Evolutionary conservation across 2,113 vertebrate genomes (phyloP).

Genomic region (Eupsittula cactorum): DNA sequence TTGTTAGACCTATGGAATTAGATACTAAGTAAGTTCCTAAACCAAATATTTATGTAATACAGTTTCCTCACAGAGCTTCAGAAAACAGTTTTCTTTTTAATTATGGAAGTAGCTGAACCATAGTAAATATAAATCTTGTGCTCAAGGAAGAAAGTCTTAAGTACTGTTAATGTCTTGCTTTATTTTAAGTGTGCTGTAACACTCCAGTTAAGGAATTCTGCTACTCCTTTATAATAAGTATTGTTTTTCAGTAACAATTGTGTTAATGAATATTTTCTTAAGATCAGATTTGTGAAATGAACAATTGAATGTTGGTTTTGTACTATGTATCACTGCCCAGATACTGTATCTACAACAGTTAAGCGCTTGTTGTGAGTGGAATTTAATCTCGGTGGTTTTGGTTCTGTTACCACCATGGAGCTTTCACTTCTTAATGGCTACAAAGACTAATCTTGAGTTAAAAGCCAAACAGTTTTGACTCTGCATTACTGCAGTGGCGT

Average conservation of each 20-base stretch:
- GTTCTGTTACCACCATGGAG: not conserved
- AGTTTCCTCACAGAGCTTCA: not conserved
- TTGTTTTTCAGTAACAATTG: not conserved
- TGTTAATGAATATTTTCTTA: not conserved
- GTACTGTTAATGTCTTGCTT: not conserved
- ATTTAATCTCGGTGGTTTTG: slow-evolving; percentile 36
- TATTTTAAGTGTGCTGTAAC: not conserved
- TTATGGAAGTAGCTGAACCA: not conserved
- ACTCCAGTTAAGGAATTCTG: not conserved
- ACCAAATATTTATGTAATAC: not conserved
- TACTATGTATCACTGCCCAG: not conserved
- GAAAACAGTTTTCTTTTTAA: slow-evolving; percentile 29
- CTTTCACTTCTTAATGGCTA: slow-evolving; percentile 39
- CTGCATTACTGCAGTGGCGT: not conserved
- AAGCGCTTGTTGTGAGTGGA: slow-evolving; percentile 38
- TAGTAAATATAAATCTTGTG: not conserved
- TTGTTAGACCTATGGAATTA: not conserved
- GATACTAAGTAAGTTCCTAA: not conserved
- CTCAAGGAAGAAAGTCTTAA: not conserved
- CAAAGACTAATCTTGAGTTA: slow-evolving; percentile 22
- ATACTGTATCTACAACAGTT: not conserved
- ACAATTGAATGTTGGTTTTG: not conserved
- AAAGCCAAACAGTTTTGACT: slow-evolving; percentile 22
- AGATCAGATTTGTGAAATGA: not conserved
- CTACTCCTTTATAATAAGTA: not conserved